Percentiles rank a stretch among this genome's conserved stretches.
phyloP scores from a whole-genome alignment of 2,888 invertebrate species.

The Harpalus rufipes region DNA sequence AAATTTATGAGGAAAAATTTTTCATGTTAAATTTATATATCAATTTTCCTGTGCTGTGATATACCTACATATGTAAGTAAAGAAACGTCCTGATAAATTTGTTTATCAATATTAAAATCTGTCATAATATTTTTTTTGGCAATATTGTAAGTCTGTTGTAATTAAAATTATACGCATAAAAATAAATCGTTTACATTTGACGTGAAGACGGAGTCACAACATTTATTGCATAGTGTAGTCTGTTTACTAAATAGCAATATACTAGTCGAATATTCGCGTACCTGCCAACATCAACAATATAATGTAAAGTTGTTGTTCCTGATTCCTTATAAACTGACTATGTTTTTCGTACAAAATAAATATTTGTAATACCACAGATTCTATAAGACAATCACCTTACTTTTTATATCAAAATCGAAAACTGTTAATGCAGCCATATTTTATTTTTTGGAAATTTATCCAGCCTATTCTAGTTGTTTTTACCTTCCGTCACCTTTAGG shows the following conservation, averaged over 20 bases:
- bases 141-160: neutral
- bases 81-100: neutral
- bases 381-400: slow-evolving; percentile 6
- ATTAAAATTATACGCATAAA: neutral
- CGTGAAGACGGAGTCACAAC: slow-evolving; percentile 3
- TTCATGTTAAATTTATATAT: too few relatives aligned
- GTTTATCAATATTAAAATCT: neutral
- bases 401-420: neutral
- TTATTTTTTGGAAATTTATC: neutral
- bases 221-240: neutral
- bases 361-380: neutral
- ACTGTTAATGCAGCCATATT: neutral
- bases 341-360: neutral
- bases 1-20: too few relatives aligned
- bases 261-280: neutral
- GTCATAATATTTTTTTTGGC: neutral
- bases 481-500: too few relatives aligned
- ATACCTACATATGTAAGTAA: neutral
- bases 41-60: neutral
- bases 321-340: neutral
- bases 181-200: neutral
- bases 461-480: neutral
- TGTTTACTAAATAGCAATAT: slow-evolving; percentile 26
- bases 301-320: neutral
- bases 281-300: slow-evolving; percentile 12